phyloP scores from a whole-genome alignment of 2,888 invertebrate genomes.

The Heliconius erato region DNA sequence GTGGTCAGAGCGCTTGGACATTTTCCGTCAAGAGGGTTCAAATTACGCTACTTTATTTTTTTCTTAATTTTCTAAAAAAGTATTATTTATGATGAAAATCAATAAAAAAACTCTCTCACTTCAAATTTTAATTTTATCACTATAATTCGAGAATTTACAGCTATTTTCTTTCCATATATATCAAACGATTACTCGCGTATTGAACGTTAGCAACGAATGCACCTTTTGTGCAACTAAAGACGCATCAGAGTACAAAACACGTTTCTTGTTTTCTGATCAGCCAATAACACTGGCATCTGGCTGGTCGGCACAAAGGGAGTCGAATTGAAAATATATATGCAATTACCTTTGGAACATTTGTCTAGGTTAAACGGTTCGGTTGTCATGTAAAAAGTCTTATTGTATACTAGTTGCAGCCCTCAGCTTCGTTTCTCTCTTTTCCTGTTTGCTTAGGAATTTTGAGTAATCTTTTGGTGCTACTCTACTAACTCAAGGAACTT shows the following conservation, averaged over 20 bases:
- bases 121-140: not conserved
- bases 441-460: too few species aligned
- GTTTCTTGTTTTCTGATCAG: conserved; percentile 43
- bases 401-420: not conserved
- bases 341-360: conserved; percentile 50
- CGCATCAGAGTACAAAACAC: conserved; percentile 41
- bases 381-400: conserved; percentile 7
- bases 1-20: too few species aligned
- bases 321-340: conserved; percentile 50
- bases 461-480: too few species aligned
- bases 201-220: conserved; percentile 11
- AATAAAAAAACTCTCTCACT: not conserved
- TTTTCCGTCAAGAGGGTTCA: too few species aligned
- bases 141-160: not conserved
- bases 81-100: too few species aligned
- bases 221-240: conserved; percentile 24
- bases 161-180: not conserved
- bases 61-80: too few species aligned
- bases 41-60: too few species aligned
- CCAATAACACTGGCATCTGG: conserved; percentile 30
- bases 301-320: conserved; percentile 46
- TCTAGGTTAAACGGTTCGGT: conserved; percentile 43
- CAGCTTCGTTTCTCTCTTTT: not conserved
- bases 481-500: too few species aligned
- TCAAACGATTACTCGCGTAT: conserved; percentile 20